Percentiles rank a stretch among this genome's conserved stretches.
These are phyloP conservation scores for Motacilla tschutschensis DNA, from an alignment of 2,113 vertebrate species.

Conservation along the genomic window DNA sequence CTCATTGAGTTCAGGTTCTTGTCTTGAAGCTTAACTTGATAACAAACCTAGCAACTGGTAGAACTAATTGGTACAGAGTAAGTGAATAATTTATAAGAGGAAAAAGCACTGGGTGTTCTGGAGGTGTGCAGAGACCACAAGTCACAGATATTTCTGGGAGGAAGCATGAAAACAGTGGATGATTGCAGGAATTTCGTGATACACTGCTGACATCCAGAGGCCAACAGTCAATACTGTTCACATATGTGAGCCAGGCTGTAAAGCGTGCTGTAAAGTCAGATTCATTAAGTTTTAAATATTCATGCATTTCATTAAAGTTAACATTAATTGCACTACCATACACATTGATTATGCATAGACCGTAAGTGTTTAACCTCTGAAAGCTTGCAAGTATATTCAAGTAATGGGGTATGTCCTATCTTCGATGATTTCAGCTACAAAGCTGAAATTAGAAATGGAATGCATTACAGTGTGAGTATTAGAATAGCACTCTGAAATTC, in stretches of 20 bases:
- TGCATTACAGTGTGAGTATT: background rate
- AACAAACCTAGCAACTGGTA: conserved; percentile 82
- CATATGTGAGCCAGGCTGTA: conserved; percentile 4
- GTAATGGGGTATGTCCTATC: conserved; percentile 21
- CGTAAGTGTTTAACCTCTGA: conserved; percentile 59
- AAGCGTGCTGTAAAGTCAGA: conserved; percentile 14
- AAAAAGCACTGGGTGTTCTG: conserved; percentile 67
- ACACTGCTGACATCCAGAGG: conserved; percentile 82
- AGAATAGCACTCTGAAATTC: background rate
- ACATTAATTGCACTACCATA: conserved; percentile 52
- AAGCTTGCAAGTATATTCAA: conserved; percentile 52
- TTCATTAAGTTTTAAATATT: conserved; percentile 57
- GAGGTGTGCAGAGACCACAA: conserved; percentile 68
- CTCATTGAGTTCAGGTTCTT: conserved; percentile 79
- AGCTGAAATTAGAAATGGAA: conserved; percentile 29
- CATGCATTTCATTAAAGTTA: conserved; percentile 63
- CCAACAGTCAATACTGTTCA: conserved; percentile 54
- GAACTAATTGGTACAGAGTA: conserved; percentile 83
- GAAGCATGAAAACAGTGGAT: conserved; percentile 36
- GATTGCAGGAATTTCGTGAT: conserved; percentile 43
- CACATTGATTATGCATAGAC: conserved; percentile 56
- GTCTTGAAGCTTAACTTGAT: conserved; percentile 83
- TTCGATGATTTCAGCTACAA: background rate
- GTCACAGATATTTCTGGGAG: conserved; percentile 65
- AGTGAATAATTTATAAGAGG: conserved; percentile 83